Percentiles rank a stretch among this genome's conserved stretches.
These are phyloP conservation scores for Artibeus jamaicensis DNA, from an alignment of 2,797 vertebrate species.

Conservation along the genomic window DNA sequence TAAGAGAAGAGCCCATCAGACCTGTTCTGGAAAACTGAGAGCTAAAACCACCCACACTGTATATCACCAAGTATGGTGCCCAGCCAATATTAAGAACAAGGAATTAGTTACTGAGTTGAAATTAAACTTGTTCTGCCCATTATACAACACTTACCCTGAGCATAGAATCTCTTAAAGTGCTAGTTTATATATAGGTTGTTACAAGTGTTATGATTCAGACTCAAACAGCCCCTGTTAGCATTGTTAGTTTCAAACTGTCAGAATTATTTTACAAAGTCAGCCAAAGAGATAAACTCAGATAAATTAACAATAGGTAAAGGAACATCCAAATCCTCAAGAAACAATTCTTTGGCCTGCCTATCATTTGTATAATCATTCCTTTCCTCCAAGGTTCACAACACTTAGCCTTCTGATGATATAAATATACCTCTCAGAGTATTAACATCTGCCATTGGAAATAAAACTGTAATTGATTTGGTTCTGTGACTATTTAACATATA, in stretches of 20 bases:
- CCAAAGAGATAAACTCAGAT: slow-evolving; percentile 10
- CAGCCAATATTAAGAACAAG: not conserved
- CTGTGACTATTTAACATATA: slow-evolving; percentile 59
- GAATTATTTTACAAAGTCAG: not conserved
- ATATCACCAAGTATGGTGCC: not conserved
- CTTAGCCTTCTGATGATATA: not conserved
- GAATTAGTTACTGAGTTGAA: not conserved
- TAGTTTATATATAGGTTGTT: not conserved
- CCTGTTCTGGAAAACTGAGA: not conserved
- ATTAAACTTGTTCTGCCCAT: not conserved
- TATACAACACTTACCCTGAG: not conserved
- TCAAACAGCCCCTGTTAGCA: not conserved
- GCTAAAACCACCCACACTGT: not conserved
- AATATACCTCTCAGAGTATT: not conserved
- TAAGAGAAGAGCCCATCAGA: not conserved
- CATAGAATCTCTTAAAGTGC: not conserved
- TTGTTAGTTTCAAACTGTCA: not conserved
- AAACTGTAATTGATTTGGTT: slow-evolving; percentile 50
- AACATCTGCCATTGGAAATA: not conserved
- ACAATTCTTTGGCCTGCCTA: not conserved
- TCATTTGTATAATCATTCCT: not conserved
- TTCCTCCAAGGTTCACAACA: slow-evolving; percentile 9
- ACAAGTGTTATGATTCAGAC: not conserved
- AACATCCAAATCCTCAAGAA: not conserved
- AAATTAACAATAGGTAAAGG: slow-evolving; percentile 28